phyloP scores from a whole-genome alignment of 2,797 vertebrate species.

The Pseudochirops cupreus region DNA sequence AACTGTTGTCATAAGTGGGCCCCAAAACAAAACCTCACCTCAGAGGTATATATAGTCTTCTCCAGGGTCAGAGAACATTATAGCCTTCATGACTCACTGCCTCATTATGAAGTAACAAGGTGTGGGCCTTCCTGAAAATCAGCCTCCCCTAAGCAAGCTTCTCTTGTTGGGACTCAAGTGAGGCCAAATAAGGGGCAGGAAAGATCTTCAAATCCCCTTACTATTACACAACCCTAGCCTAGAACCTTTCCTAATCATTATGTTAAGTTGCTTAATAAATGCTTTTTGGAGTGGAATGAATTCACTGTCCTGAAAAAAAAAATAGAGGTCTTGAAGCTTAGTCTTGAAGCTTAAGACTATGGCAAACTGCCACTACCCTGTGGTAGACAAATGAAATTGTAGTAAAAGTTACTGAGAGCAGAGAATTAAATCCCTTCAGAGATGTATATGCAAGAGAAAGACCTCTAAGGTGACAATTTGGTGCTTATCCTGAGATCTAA shows the following conservation, averaged over 20 bases:
- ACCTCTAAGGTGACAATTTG: background rate
- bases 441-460: background rate
- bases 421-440: background rate
- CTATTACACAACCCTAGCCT: background rate
- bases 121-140: too few species aligned
- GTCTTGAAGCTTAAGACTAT: background rate
- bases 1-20: too few species aligned
- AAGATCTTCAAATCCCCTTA: too few species aligned
- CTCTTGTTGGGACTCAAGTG: too few species aligned
- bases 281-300: background rate
- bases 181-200: too few species aligned
- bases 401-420: background rate
- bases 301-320: background rate
- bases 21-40: too few species aligned
- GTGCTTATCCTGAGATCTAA: background rate
- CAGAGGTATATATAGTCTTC: too few species aligned
- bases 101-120: too few species aligned
- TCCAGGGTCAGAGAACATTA: too few species aligned
- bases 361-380: background rate
- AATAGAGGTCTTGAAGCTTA: background rate
- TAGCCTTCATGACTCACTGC: too few species aligned
- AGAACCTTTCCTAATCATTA: background rate
- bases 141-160: too few species aligned
- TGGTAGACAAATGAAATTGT: background rate
- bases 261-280: background rate